Base-by-base conservation (phyloP, 2,797 vertebrate species). In the Sparidentex hasta region DNA sequence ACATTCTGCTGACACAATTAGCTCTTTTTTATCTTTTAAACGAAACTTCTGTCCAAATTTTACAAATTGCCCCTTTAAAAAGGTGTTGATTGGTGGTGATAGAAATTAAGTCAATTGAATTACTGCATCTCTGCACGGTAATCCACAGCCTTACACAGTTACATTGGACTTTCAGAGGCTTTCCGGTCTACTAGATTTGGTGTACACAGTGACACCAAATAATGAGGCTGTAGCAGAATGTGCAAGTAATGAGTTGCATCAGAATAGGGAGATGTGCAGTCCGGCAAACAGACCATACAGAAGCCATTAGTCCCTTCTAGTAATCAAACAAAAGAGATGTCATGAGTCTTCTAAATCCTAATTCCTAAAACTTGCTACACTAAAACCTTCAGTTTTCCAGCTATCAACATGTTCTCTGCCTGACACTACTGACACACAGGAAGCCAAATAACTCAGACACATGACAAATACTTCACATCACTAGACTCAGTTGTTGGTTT, bases 361-460 rank as follows among this genome's bases (percentile, higher is more conserved):
- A 13, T 11, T 76, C 64, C 14, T 47, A 59, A 61, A 64, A 33
- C 55, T 47, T n/a, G 3, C 13, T 38, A n/a, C 25, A 6, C 9
- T 12, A 50, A 65, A 61, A 71, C 58, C 21, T 61, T 54, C 2
- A 43, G 50, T 23, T 4, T 70, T 46, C 41, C 44, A 69, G 16
- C n/a, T 67, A 52, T 43, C 43, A 56, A 3, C 21, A 16, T n/a
- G 56, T 41, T 58, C 11, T 38, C 46, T n/a, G 17, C 55, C 44
- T 29, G 33, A 70, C 50, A 44, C 27, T 23, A 51, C 55, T 21
- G 5, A 73, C 3, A 29, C 65, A 77, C 71, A 46, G 59, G 63
- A 78, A 73, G 51, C 47, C 7, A 20, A 70, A 21, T 64, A 73
- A 80, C 57, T 69, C 64, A 65, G 43, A 72, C 47, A 25, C 41